phyloP scores from a whole-genome alignment of 1,140 invertebrate species.

The Macrobrachium rosenbergii region DNA sequence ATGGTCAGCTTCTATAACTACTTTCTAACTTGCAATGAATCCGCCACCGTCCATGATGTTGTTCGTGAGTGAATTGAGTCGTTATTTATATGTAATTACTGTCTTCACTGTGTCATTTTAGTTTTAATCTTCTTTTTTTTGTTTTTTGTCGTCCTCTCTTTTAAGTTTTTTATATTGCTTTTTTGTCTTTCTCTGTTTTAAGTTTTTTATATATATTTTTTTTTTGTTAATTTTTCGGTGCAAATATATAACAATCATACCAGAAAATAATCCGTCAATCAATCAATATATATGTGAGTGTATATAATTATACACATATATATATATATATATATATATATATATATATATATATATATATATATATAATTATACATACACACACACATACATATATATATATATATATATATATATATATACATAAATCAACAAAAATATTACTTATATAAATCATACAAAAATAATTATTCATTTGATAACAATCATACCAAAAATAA shows the following conservation, averaged over 20 bases:
- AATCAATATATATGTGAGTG: too few species aligned
- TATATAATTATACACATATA: too few species aligned
- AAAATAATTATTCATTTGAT: too few species aligned
- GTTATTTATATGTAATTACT: not conserved
- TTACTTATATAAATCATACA: too few species aligned
- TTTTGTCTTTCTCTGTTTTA: not conserved
- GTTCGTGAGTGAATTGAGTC: slow-evolving; percentile 62
- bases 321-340: not conserved
- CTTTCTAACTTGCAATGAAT: slow-evolving; percentile 67
- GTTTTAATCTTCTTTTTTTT: not conserved
- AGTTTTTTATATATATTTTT: not conserved
- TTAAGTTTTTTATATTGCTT: not conserved
- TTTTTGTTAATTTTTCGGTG: not conserved
- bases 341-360: slow-evolving; percentile 24
- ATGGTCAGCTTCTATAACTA: slow-evolving; percentile 68
- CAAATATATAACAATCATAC: too few species aligned
- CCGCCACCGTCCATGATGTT: slow-evolving; percentile 64
- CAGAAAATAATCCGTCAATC: too few species aligned
- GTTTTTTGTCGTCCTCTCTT: too few species aligned
- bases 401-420: slow-evolving; percentile 4
- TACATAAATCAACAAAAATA: not conserved
- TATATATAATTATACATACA: not conserved
- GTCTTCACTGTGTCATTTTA: not conserved
- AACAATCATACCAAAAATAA: too few species aligned
- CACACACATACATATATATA: not conserved